Percentiles rank a stretch among this genome's conserved stretches.
Conservation (phyloP, 2,797 vertebrate genomes). For the Vultur gryphus region DNA sequence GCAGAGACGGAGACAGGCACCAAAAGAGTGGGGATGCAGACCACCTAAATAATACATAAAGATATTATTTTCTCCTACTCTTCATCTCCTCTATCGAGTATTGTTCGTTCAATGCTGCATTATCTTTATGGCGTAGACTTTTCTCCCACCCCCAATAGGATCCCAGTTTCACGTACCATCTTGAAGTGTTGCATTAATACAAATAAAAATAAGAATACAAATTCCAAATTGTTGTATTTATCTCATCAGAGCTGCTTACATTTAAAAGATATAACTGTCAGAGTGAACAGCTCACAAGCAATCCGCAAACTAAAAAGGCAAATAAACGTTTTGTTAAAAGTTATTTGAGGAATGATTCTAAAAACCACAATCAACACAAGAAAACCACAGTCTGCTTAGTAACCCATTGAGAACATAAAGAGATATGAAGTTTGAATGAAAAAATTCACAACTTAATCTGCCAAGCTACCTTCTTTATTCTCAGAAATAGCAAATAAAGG, state of each 20-base stretch:
- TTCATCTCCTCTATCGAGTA: slow-evolving; percentile 31
- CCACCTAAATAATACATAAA: slow-evolving; percentile 63
- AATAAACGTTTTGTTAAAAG: slow-evolving; percentile 46
- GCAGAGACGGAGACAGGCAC: slow-evolving; percentile 38
- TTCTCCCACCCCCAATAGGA: not conserved
- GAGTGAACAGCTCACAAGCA: slow-evolving; percentile 8
- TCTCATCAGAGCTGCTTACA: slow-evolving; percentile 40
- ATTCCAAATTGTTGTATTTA: slow-evolving; percentile 41
- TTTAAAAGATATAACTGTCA: slow-evolving; percentile 18
- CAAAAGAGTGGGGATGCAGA: slow-evolving; percentile 37
- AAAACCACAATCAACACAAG: slow-evolving; percentile 31
- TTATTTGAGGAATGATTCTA: slow-evolving; percentile 28
- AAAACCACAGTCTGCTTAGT: slow-evolving; percentile 33
- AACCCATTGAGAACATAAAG: slow-evolving; percentile 29
- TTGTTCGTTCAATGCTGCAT: slow-evolving; percentile 16
- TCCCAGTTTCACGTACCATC: not conserved
- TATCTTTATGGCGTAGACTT: slow-evolving; percentile 14
- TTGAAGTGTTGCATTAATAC: not conserved
- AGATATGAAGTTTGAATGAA: slow-evolving; percentile 25
- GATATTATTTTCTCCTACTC: not conserved
- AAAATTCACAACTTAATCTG: slow-evolving; percentile 21
- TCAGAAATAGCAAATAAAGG: slow-evolving; percentile 35
- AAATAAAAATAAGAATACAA: not conserved
- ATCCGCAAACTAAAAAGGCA: slow-evolving; percentile 17
- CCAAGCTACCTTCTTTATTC: slow-evolving; percentile 2